Percentiles rank a stretch among this genome's conserved stretches.
Evolutionary conservation across 2,113 vertebrate species (phyloP).

Genomic region (Toxostoma redivivum): DNA sequence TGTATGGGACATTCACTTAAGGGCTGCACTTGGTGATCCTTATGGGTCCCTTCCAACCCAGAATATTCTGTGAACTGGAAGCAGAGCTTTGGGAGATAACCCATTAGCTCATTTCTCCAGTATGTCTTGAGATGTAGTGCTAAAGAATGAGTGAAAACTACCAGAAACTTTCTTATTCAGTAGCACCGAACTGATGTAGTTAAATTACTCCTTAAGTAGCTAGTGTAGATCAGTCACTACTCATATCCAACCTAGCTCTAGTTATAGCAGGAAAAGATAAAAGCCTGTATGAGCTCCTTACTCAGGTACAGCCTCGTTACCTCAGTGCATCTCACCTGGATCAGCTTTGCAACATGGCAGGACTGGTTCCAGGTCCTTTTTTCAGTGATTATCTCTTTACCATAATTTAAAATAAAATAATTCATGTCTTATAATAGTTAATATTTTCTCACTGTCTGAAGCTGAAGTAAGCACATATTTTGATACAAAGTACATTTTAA

Average conservation of each 20-base stretch:
- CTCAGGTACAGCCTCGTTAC: neutral
- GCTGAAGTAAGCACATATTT: neutral
- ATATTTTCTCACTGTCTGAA: neutral
- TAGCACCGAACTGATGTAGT: neutral
- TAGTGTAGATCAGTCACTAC: neutral
- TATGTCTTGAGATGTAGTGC: neutral
- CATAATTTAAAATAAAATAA: neutral
- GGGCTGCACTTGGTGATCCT: neutral
- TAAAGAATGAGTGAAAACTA: neutral
- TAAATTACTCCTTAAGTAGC: neutral
- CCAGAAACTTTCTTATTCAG: neutral
- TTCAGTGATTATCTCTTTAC: neutral
- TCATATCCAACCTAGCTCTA: neutral
- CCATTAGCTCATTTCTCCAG: neutral
- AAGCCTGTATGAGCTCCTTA: neutral
- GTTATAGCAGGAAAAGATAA: neutral
- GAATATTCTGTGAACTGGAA: neutral
- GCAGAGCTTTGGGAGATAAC: neutral
- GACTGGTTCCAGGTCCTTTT: neutral
- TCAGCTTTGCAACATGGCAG: neutral
- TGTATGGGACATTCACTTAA: neutral
- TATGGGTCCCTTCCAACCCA: neutral
- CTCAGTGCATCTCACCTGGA: neutral
- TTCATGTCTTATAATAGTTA: neutral
- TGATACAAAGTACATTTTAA: neutral